Conservation (phyloP, 2,113 vertebrate species). For the Formicarius rufipectus region DNA sequence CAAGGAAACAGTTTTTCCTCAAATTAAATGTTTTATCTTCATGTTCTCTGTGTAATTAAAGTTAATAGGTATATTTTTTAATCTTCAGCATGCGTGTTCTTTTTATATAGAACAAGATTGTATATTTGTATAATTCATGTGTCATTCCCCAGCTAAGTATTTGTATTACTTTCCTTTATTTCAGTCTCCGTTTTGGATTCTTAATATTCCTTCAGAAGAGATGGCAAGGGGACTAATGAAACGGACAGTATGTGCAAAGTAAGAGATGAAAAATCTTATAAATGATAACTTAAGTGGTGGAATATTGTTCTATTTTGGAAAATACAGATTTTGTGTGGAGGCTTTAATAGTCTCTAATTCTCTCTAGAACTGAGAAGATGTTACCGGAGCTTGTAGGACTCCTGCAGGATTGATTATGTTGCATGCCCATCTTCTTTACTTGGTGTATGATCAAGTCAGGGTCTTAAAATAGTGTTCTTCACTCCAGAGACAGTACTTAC, state of each 20-base stretch:
- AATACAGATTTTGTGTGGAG: background rate
- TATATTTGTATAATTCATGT: background rate
- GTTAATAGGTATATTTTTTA: background rate
- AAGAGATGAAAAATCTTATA: slow-evolving; percentile 46
- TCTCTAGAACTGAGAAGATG: background rate
- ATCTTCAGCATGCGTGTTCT: background rate
- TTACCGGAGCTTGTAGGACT: background rate
- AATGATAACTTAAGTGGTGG: accelerated
- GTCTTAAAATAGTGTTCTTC: background rate
- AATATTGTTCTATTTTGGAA: background rate
- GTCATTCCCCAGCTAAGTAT: background rate
- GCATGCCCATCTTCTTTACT: accelerated
- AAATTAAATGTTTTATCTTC: background rate
- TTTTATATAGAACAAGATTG: background rate
- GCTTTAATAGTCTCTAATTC: background rate
- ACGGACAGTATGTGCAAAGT: slow-evolving; percentile 97
- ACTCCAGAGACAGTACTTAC: background rate
- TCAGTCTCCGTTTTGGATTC: slow-evolving; percentile 95
- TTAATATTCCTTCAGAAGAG: slow-evolving; percentile 86
- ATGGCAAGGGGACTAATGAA: slow-evolving; percentile 88
- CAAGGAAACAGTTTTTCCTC: background rate
- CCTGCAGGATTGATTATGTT: background rate
- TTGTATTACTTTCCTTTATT: slow-evolving; percentile 28
- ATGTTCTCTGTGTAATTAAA: background rate
- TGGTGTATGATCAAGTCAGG: accelerated